Evolutionary conservation across 2,888 invertebrate species (phyloP).

Genomic region (Cantharis flavilabris): DNA sequence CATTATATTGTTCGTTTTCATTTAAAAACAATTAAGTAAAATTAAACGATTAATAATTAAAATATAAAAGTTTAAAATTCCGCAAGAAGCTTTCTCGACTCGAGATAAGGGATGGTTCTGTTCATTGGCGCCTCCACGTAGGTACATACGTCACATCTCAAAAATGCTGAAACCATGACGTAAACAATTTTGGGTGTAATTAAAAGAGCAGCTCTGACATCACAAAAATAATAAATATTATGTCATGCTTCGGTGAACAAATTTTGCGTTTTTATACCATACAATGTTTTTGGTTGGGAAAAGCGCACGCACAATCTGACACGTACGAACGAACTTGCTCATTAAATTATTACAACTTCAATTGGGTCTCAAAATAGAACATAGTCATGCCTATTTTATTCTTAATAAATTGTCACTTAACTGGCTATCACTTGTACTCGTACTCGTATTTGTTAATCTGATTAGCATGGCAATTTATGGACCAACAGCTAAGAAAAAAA

Average conservation of each 20-base stretch:
- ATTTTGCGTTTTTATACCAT: background rate
- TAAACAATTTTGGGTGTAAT: background rate
- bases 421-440: background rate
- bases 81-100: background rate
- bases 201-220: background rate
- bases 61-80: background rate
- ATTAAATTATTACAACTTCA: background rate
- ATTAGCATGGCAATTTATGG: background rate
- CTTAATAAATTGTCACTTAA: constrained; percentile 3
- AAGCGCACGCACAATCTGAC: background rate
- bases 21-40: background rate
- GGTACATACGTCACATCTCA: background rate
- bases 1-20: background rate
- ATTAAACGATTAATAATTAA: background rate
- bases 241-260: background rate
- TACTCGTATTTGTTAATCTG: background rate
- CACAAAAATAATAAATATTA: background rate
- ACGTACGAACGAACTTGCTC: background rate
- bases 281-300: background rate
- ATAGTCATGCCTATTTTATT: constrained; percentile 1
- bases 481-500: background rate
- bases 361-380: background rate
- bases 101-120: background rate
- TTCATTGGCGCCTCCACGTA: background rate
- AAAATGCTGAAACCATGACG: background rate